phyloP scores from a whole-genome alignment of 2,797 vertebrate genomes.

The Gorsachius magnificus region DNA sequence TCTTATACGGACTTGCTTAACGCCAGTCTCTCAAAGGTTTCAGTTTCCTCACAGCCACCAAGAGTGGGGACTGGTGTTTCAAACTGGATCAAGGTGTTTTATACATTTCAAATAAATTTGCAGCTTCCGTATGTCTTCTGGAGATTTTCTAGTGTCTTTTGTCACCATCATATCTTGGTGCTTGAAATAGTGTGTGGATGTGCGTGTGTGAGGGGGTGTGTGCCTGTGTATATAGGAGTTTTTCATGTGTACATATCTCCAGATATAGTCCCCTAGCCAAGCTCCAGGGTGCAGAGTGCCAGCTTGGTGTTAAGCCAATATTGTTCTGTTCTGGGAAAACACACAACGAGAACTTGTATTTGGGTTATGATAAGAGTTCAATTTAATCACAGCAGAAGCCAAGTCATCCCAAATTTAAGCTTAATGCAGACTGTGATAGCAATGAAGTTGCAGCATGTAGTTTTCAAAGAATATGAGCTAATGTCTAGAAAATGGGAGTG shows the following conservation, averaged over 20 bases:
- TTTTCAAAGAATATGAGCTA: conserved; percentile 35
- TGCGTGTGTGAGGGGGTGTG: background rate
- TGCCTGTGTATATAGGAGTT: background rate
- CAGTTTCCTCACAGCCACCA: background rate
- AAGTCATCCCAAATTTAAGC: background rate
- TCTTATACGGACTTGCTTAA: background rate
- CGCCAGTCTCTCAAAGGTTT: background rate
- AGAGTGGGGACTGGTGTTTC: background rate
- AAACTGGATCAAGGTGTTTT: background rate
- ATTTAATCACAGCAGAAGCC: background rate
- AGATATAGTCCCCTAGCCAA: background rate
- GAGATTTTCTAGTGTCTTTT: background rate
- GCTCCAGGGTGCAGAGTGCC: background rate
- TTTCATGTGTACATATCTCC: background rate
- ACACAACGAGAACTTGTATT: background rate
- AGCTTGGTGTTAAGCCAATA: conserved; percentile 32
- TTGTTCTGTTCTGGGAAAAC: conserved; percentile 59
- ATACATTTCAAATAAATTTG: background rate
- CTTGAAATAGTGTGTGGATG: background rate
- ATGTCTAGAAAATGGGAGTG: background rate
- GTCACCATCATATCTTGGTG: background rate
- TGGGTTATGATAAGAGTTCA: conserved; percentile 17
- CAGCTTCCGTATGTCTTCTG: background rate
- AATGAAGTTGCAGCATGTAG: background rate
- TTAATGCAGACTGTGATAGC: background rate